phyloP scores from a whole-genome alignment of 2,797 vertebrate species.

The Cirrhinus mrigala region DNA sequence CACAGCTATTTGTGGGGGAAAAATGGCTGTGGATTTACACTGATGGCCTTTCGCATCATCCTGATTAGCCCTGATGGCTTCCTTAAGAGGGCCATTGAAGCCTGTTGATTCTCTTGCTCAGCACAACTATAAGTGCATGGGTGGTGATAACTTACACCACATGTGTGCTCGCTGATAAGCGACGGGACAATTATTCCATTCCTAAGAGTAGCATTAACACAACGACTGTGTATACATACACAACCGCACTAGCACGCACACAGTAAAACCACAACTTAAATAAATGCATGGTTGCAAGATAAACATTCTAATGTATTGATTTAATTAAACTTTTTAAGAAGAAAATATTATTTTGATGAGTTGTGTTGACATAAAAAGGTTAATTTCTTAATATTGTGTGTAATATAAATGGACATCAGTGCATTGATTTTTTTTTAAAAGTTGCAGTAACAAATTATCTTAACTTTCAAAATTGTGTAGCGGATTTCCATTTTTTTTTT shows the following conservation, averaged over 20 bases:
- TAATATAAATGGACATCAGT: background rate
- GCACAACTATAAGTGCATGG: conserved; percentile 21
- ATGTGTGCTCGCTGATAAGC: conserved; percentile 53
- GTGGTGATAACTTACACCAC: conserved; percentile 17
- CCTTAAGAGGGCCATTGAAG: conserved; percentile 40
- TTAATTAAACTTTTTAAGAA: background rate
- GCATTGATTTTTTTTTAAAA: background rate
- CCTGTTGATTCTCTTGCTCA: conserved; percentile 23
- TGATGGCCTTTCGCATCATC: conserved; percentile 14
- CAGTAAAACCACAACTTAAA: background rate
- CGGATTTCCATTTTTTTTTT: too few relatives aligned
- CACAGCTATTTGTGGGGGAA: conserved; percentile 1
- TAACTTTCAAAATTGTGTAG: too few relatives aligned
- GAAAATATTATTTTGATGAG: background rate
- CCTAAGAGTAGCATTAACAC: background rate
- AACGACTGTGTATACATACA: background rate
- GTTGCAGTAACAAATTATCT: background rate
- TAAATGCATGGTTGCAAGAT: background rate
- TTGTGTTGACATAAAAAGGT: background rate
- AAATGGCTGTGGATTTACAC: conserved; percentile 41
- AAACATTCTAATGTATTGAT: background rate
- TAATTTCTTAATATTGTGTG: background rate
- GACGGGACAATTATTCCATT: background rate
- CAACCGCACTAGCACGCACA: background rate
- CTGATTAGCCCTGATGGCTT: conserved; percentile 40